Percentiles rank a stretch among this genome's conserved stretches.
phyloP scores from a whole-genome alignment of 1,140 invertebrate genomes.

The Anastrepha ludens region DNA sequence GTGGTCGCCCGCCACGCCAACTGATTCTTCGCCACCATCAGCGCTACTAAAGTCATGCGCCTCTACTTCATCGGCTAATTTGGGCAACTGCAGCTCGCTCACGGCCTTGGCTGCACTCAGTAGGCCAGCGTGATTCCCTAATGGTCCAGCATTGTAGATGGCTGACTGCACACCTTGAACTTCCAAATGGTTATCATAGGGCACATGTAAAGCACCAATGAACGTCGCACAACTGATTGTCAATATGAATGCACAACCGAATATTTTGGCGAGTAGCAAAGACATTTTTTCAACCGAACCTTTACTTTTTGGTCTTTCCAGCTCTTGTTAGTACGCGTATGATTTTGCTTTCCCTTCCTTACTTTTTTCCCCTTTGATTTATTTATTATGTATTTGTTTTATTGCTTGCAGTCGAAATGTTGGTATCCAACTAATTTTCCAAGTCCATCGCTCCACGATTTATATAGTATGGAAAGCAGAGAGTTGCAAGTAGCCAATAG shows the following conservation, averaged over 20 bases:
- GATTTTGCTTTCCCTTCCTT: background rate
- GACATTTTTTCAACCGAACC: constrained; percentile 58
- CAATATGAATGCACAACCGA: background rate
- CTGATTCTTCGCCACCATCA: constrained; percentile 21
- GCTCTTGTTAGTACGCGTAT: no score
- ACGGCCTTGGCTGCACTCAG: constrained; percentile 64
- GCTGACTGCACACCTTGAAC: constrained; percentile 56
- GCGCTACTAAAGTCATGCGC: constrained; percentile 54
- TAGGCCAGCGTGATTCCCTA: constrained; percentile 65
- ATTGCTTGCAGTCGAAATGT: constrained; percentile 62
- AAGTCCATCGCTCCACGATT: constrained; percentile 62
- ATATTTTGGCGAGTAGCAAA: constrained; percentile 52
- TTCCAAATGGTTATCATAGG: constrained; percentile 19
- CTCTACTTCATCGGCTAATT: background rate
- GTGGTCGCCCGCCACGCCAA: constrained; percentile 65
- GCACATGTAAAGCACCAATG: background rate
- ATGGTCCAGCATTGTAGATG: constrained; percentile 61
- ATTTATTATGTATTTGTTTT: background rate
- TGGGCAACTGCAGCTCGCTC: constrained; percentile 59
- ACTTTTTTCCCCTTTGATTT: background rate
- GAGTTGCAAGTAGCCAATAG: constrained; percentile 23
- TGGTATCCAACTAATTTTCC: constrained; percentile 70
- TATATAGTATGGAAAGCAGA: constrained; percentile 60
- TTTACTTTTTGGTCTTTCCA: no score
- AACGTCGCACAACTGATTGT: background rate